Percentiles rank a stretch among this genome's conserved stretches.
phyloP scores from a whole-genome alignment of 1,140 invertebrate genomes.

The Mactra quadrangularis region DNA sequence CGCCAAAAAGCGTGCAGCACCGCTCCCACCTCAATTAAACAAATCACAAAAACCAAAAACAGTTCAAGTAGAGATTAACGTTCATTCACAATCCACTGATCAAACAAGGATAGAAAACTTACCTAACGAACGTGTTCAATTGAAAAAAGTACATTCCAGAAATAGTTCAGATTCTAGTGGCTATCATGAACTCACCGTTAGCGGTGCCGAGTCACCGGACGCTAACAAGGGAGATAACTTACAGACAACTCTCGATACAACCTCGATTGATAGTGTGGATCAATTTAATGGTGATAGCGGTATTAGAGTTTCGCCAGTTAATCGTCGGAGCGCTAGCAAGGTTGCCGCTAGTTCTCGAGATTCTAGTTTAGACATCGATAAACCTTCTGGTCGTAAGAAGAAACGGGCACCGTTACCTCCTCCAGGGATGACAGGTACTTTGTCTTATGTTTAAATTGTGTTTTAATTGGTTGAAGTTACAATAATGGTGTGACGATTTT shows the following conservation, averaged over 20 bases:
- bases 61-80: constrained; percentile 68
- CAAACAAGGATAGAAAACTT: constrained; percentile 7
- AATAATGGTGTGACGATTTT: not conserved
- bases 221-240: constrained; percentile 64
- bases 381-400: constrained; percentile 68
- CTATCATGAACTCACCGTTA: constrained; percentile 89
- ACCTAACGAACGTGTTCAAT: constrained; percentile 23
- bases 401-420: constrained; percentile 75
- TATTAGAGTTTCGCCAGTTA: constrained; percentile 65
- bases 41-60: constrained; percentile 54
- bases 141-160: constrained; percentile 86
- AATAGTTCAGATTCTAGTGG: constrained; percentile 91
- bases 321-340: constrained; percentile 42
- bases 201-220: constrained; percentile 85
- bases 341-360: constrained; percentile 8
- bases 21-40: constrained; percentile 69
- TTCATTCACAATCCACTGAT: constrained; percentile 51
- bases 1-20: constrained; percentile 72
- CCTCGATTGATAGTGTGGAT: constrained; percentile 76
- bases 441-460: not conserved
- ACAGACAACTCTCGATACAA: constrained; percentile 74
- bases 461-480: not conserved
- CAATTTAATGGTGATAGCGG: constrained; percentile 72
- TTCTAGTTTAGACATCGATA: constrained; percentile 46
- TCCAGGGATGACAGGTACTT: constrained; percentile 61